Base-by-base conservation (phyloP, 1,140 invertebrate genomes). In the Brachionus koreanus region DNA sequence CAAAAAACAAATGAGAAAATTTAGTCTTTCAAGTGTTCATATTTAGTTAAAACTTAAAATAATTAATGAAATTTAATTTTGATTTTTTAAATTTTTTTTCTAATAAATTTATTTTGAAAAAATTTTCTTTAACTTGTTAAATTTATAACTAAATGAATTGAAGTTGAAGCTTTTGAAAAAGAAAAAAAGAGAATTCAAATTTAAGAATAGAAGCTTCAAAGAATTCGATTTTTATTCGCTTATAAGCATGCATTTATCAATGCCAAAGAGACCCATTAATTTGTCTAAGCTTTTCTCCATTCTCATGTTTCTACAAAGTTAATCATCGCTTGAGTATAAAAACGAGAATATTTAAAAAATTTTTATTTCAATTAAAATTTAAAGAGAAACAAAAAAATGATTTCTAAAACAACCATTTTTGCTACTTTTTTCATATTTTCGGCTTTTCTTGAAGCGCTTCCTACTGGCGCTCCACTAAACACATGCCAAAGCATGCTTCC, bases 1-100 rank as follows among this genome's bases (percentile, higher is more conserved):
- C 19, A 57, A 65, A 57, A 79, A 79, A 37, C 76, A 79, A 79
- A 39, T 43, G 33, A 57, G 76, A 39, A 57, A 43, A 37, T 79
- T 39, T 65, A 79, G 76, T 43, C 19, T 42, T 61, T 79, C 76
- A 35, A 79, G 49, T 79, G 13, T 61, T 57, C 46, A 61, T 61
- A 39, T 77, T 65, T 79, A 57, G 76, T 35, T 39, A 10, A 49
- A 74, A 16, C 3, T 29, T 2, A 9, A 35, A 9, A 3, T 69
- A 7, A 69, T 37, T 16, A 69, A 69, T 39, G 16, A 37, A 69
- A 46, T 43, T 74, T 74, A 33, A 7, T 46, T 43, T 43, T 74
- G 16, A 46, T 25, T 74, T 42, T 46, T n/a, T n/a, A n/a, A n/a
- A n/a, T 74, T 46, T 74, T 46, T 74, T 69, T 42, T 33, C 39